Base-by-base conservation (phyloP, 2,113 vertebrate genomes). In the Lepus timidus region DNA sequence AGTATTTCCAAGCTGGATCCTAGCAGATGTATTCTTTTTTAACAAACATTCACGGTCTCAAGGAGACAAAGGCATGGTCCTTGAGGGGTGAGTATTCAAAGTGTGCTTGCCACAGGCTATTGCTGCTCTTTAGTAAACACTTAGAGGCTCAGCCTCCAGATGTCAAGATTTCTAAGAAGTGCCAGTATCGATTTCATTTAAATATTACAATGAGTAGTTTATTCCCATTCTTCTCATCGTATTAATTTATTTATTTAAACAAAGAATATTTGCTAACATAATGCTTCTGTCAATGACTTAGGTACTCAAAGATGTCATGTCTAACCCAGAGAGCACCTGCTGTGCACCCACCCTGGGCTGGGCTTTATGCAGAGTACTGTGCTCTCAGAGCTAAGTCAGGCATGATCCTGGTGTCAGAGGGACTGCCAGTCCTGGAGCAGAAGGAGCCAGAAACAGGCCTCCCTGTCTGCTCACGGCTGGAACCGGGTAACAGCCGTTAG, bases 41-140 rank as follows among this genome's bases (percentile, higher is more conserved):
- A 92, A 93, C 90, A 86, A 75, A 87, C 88, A 88, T 17, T 74
- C 61, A 25, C 14, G 31, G 70, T 94, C 95, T 95, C 91, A 9
- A 67, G 74, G 70, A 80, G 93, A 88, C 76, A 88, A n/a, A 33
- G 44, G 29, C 95, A 75, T 17, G 83, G 79, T 81, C 58, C 70
- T 62, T 92, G 74, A 85, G 94, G 95, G 88, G 85, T 13, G 88
- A 65, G 82, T 55, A 55, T 76, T 95, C 68, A 76, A 36, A 73
- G 62, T 51, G 79, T 81, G 74, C 88, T 25, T 36, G 67, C 88
- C 74, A 13, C 51, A 31, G 73, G 88, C 81, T 25, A 74, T 29
- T 64, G 81, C 76, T 82, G 80, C 44, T 89, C 93, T 96, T 96
- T 87, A 65, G 65, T 62, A 95, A 95, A 89, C 83, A 92, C 88